These are phyloP conservation scores for Sarcophaga carnaria DNA, from an alignment of 2,888 invertebrate species.

Conservation along the genomic window DNA sequence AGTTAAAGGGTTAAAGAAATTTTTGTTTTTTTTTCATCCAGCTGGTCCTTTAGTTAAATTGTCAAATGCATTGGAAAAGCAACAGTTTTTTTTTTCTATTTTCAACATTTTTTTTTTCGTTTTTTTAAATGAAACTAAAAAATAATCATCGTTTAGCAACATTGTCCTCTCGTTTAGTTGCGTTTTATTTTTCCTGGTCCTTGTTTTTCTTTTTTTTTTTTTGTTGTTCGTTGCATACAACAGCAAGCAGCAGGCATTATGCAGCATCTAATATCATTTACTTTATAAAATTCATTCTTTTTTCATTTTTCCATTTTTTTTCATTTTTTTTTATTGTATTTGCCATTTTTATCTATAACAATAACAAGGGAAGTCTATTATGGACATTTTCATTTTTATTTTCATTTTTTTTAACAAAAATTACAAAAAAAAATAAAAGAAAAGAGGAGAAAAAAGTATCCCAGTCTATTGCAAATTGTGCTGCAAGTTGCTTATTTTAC, in stretches of 20 bases:
- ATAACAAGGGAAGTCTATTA: constrained; percentile 65
- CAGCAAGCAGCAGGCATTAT: no score
- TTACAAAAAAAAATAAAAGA: constrained; percentile 11
- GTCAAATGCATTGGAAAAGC: constrained; percentile 53
- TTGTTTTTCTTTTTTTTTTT: no score
- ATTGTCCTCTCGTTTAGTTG: background rate
- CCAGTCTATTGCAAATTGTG: constrained; percentile 51
- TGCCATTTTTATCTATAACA: constrained; percentile 25
- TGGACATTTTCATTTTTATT: constrained; percentile 50
- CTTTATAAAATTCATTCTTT: background rate
- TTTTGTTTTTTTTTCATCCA: background rate
- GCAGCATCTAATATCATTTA: background rate
- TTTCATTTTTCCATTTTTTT: background rate
- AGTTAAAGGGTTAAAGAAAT: no score
- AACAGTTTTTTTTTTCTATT: constrained; percentile 46
- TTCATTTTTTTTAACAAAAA: constrained; percentile 40
- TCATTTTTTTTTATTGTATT: background rate
- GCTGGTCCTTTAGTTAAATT: constrained; percentile 29
- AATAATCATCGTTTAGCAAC: background rate
- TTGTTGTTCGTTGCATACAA: no score
- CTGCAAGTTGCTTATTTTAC: constrained; percentile 49
- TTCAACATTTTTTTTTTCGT: background rate
- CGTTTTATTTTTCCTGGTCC: background rate
- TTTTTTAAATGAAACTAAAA: background rate
- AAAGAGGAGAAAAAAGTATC: constrained; percentile 18